Evolutionary conservation across 1,140 invertebrate genomes (phyloP), one percentile per base, ranked within the genome.

Genomic region (Probaryconus sp.): DNA sequence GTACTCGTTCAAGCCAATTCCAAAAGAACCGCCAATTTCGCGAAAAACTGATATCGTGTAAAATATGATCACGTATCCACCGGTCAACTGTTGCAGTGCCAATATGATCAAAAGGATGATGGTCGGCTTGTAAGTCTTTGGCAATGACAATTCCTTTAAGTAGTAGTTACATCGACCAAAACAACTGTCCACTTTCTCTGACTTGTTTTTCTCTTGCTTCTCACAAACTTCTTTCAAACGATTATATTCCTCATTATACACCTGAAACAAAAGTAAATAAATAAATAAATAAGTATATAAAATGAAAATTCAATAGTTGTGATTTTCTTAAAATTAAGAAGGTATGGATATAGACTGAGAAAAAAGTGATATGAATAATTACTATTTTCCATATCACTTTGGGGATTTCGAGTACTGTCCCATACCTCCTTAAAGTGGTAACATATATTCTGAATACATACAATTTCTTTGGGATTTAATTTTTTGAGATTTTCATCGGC

Each of bases 61-160:
- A 76, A 93, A 93, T 67, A 93, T 91, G 1, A 94, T 87, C 0
- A 91, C 90, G 80, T 94, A 92, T 24, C 85, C 83, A 6, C 91
- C 91, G 2, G 89, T 88, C 0, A 90, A 61, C 80, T 92, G 91
- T 81, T 92, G 91, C 2, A 91, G 83, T 0, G 89, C 11, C 61
- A 92, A 89, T 10, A 91, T 69, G 2, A 87, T 24, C 0, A 89
- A 17, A 1, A 91, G 81, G 3, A 91, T 85, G 2, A 85, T 16
- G 0, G 90, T 68, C 0, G 91, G 91, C 64, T 89, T 89, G 74
- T 89, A 89, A 3, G 87, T 83, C 20, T 64, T 79, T 0, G 87
- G 83, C n/a, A 72, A 63, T 10, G 51, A 76, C 9, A 81, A n/a
- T 42, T 76, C 56, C 7, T 40, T 7, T 9, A 50, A 35, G 31